Evolutionary conservation across 2,113 vertebrate species (phyloP), one percentile per base, ranked within the genome.

Genomic region (Oryzias curvinotus): DNA sequence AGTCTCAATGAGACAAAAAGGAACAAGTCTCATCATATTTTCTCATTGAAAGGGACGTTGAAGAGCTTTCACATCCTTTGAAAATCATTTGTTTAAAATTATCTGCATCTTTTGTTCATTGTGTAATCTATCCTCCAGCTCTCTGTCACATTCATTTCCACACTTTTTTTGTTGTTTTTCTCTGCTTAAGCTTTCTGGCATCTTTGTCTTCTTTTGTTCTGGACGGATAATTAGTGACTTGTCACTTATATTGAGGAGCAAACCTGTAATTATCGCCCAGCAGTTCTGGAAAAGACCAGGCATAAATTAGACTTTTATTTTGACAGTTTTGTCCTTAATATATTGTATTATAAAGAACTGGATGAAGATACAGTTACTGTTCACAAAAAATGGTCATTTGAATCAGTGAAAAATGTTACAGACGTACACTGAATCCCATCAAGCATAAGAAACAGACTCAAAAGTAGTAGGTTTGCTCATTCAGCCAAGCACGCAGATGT

Each of bases 401-500:
- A 36, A 36, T 36, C 36, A 36, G 36, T 36, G 10, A 36, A 2
- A 36, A 36, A 12, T 36, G 36, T 12, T 36, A 36, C 36, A 36
- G 36, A 36, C 41, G 7, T 1, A 28, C 21, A 45, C 10, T 2
- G 14, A 3, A 57, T 17, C 43, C 21, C 5, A 13, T 30, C 18
- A 25, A 1, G 16, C 55, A 19, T 4, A 19, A 36, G 5, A 55
- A 36, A 19, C 0, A 53, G 44, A 65, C 42, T 28, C 44, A 28
- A 17, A 10, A 28, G 3, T 14, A 57, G 26, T 50, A 65, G 57
- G 48, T 67, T 23, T 62, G 57, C 54, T 57, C 55, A 8, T 59
- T 73, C 19, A 72, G 42, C 21, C 52, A 36, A 63, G 58, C 42
- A 36, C 4, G 14, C 62, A 65, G 46, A 71, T 77, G 52, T 44